Evolutionary conservation across 2,113 vertebrate species (phyloP).

Genomic region (Onychostruthus taczanowskii): DNA sequence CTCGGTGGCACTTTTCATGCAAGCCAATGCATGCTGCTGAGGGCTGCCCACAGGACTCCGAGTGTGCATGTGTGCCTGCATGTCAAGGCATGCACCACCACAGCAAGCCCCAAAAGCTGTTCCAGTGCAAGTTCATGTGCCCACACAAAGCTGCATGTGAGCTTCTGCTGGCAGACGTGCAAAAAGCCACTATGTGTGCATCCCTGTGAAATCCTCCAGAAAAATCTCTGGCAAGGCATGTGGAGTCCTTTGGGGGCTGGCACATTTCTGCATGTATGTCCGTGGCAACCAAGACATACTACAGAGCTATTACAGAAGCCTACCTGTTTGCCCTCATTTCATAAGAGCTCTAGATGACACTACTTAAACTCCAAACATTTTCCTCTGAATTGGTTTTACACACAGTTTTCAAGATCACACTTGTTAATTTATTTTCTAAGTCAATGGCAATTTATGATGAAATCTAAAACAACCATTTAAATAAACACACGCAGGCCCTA

Average conservation of each 20-base stretch:
- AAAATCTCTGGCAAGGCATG: not conserved
- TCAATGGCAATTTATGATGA: not conserved
- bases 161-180: not conserved
- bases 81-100: not conserved
- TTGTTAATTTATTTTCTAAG: not conserved
- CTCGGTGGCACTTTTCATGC: accelerated
- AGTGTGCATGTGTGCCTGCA: not conserved
- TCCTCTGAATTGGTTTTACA: not conserved
- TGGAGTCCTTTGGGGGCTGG: not conserved
- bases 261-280: not conserved
- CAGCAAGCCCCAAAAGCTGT: not conserved
- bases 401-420: not conserved
- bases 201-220: not conserved
- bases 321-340: not conserved
- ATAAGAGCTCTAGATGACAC: not conserved
- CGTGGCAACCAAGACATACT: not conserved
- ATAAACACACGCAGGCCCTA: not conserved
- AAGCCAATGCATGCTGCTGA: not conserved
- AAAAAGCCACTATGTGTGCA: accelerated
- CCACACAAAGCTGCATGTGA: not conserved
- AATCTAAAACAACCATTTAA: not conserved
- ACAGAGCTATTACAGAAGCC: not conserved
- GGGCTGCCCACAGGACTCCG: not conserved
- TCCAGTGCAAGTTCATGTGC: not conserved
- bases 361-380: not conserved